Evolutionary conservation across 2,888 invertebrate species (phyloP), one percentile per base, ranked within the genome.

Genomic region (Tipula vernalis): DNA sequence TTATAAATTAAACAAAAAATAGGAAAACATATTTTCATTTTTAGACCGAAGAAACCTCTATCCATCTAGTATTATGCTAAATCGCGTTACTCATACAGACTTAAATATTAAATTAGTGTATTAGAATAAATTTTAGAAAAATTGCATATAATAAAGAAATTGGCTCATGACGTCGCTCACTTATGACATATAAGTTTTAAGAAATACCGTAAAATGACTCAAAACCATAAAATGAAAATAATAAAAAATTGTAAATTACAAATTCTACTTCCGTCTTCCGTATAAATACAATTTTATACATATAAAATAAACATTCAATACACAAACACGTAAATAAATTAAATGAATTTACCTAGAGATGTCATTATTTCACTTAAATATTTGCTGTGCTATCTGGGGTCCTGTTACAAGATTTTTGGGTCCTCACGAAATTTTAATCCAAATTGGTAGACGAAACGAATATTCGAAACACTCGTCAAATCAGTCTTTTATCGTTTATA

Each of bases 311-410:
- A 41, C 10, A 41, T 8, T 41, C 10, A 41, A 44, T 44, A 44
- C 44, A 44, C 10, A 44, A 44, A 44, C 44, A 44, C 28, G 28
- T 28, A 28, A 28, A 28, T 28, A 28, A 28, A 28, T 28, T 12
- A 44, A 44, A 44, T 44, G 2, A 15, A 84, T 41, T 84, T 84
- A 84, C 84, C 84, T 84, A 84, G 36, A 84, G 84, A 84, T 84
- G 84, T 84, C 84, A 84, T 84, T 84, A 84, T 84, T 84, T 84
- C 84, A 84, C 36, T 83, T 36, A 83, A 83, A 36, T 83, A 51
- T 51, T n/a, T 51, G 51, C 15, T 71, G 71, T 28, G 12, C 28
- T 71, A 71, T 28, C 28, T 71, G 28, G 71, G 28, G 71, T 71
- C 71, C 28, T 71, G 28, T 15, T 28, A 10, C 28, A 39, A 39